Evolutionary conservation across 1,140 invertebrate genomes (phyloP).

Genomic region (Magallana gigas): DNA sequence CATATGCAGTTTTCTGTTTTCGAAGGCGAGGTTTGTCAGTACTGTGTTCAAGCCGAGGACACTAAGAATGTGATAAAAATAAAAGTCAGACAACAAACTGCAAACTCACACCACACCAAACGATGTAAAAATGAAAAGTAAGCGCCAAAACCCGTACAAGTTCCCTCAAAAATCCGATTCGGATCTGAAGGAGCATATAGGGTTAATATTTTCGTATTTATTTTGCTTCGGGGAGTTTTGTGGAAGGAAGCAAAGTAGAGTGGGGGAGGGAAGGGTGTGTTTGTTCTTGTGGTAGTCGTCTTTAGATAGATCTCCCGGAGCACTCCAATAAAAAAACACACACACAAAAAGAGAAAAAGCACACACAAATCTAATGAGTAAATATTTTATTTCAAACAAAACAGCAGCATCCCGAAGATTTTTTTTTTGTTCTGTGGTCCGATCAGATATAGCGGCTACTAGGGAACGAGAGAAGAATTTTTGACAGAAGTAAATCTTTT

Average conservation of each 20-base stretch:
- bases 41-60: background rate
- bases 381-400: constrained; percentile 44
- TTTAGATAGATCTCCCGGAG: background rate
- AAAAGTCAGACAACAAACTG: background rate
- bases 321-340: background rate
- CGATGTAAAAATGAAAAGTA: background rate
- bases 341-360: constrained; percentile 36
- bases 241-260: no score
- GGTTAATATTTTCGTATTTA: background rate
- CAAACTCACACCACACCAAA: constrained; percentile 37
- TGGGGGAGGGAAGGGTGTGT: background rate
- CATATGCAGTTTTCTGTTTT: background rate
- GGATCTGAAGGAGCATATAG: constrained; percentile 10
- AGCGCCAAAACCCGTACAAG: background rate
- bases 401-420: background rate
- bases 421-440: constrained; percentile 6
- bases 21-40: background rate
- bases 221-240: no score
- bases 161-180: background rate
- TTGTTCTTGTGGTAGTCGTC: background rate
- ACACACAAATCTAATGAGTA: constrained; percentile 30
- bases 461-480: background rate
- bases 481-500: background rate
- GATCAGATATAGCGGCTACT: background rate
- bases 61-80: constrained; percentile 8